Conservation (phyloP, 2,888 invertebrate species). For the Cistogaster globosa region DNA sequence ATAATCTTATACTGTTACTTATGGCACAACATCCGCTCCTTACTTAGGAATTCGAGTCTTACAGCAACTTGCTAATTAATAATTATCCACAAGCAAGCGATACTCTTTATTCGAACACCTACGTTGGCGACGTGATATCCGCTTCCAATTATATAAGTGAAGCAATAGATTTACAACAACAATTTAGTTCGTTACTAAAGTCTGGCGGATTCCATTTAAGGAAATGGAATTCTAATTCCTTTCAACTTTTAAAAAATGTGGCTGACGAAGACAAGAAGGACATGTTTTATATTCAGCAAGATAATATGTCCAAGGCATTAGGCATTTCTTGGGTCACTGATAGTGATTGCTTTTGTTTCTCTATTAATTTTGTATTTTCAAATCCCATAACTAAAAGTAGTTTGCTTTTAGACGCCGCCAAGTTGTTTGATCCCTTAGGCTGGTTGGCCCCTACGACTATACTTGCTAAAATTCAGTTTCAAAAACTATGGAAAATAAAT, state of each 20-base stretch:
- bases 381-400: slow-evolving; percentile 8
- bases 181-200: no score
- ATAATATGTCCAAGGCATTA: background rate
- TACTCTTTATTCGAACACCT: no score
- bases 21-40: slow-evolving; percentile 21
- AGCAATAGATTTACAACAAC: no score
- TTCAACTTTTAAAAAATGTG: no score
- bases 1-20: slow-evolving; percentile 7
- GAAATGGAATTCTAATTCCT: no score
- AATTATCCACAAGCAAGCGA: slow-evolving; percentile 12
- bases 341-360: slow-evolving; percentile 2
- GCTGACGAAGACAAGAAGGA: no score
- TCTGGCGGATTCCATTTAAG: no score
- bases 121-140: no score
- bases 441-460: background rate
- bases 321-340: background rate
- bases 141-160: no score
- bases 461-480: background rate
- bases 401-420: slow-evolving; percentile 7
- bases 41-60: slow-evolving; percentile 48
- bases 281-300: no score
- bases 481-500: slow-evolving; percentile 7
- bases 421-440: background rate
- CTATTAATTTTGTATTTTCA: background rate
- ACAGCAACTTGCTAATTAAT: slow-evolving; percentile 30